phyloP scores from a whole-genome alignment of 2,888 invertebrate species.

The Lycocerus yunnanus region DNA sequence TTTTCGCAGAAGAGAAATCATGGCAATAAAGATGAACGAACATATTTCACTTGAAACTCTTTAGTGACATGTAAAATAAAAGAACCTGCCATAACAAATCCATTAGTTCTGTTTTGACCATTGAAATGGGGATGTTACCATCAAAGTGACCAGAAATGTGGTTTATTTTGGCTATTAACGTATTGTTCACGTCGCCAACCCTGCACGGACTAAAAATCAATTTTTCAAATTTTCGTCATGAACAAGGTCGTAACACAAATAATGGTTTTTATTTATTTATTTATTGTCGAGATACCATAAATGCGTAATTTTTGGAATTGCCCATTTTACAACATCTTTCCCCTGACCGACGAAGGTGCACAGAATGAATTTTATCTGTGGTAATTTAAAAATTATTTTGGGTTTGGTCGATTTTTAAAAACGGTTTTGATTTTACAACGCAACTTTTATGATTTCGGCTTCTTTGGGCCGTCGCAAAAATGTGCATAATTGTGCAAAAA shows the following conservation, averaged over 20 bases:
- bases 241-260: slow-evolving; percentile 16
- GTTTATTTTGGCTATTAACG: slow-evolving; percentile 17
- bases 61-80: slow-evolving; percentile 6
- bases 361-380: not conserved
- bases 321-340: not conserved
- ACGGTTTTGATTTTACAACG: not conserved
- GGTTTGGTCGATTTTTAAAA: not conserved
- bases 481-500: slow-evolving; percentile 6
- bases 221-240: not conserved
- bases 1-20: slow-evolving; percentile 1
- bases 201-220: not conserved
- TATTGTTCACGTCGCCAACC: slow-evolving; percentile 15
- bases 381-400: not conserved
- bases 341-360: not conserved
- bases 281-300: slow-evolving; percentile 18
- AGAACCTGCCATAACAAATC: slow-evolving; percentile 13
- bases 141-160: slow-evolving; percentile 24
- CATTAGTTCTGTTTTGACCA: slow-evolving; percentile 21
- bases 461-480: not conserved
- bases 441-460: slow-evolving; percentile 6
- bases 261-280: slow-evolving; percentile 24
- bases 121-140: slow-evolving; percentile 10
- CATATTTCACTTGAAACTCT: slow-evolving; percentile 3
- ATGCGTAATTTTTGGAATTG: slow-evolving; percentile 6
- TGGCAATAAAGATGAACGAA: not conserved